Percentiles rank a stretch among this genome's conserved stretches.
Conservation (phyloP, 2,888 invertebrate species). For the Aromia moschata region DNA sequence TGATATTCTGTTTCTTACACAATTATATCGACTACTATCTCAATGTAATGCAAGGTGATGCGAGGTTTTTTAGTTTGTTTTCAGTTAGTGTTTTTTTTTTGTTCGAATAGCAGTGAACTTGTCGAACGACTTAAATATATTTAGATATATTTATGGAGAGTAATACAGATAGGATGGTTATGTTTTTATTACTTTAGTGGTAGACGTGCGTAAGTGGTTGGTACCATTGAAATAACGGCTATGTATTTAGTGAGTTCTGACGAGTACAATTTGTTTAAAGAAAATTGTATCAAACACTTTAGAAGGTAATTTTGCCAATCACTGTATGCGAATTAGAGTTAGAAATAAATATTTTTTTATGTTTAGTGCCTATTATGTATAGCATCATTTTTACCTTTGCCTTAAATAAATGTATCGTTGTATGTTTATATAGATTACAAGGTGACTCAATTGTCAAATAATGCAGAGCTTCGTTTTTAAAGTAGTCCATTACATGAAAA, state of each 20-base stretch:
- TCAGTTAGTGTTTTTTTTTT: not conserved
- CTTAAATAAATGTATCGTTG: constrained; percentile 40
- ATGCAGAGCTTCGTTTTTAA: constrained; percentile 29
- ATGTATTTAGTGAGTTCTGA: constrained; percentile 9
- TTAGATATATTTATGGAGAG: constrained; percentile 24
- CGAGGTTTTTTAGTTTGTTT: no score
- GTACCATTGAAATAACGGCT: constrained; percentile 4
- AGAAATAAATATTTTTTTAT: constrained; percentile 41
- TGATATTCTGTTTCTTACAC: no score
- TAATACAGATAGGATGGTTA: constrained; percentile 13
- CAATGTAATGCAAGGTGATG: no score
- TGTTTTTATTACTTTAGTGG: constrained; percentile 20
- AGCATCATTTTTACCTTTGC: constrained; percentile 53
- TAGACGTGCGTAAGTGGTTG: constrained; percentile 23
- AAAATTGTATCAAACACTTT: not conserved
- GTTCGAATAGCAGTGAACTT: constrained; percentile 23
- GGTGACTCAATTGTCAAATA: constrained; percentile 25
- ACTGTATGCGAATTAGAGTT: constrained; percentile 18
- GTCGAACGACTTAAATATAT: constrained; percentile 25
- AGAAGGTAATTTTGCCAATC: constrained; percentile 8
- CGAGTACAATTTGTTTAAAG: constrained; percentile 4
- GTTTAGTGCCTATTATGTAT: constrained; percentile 53
- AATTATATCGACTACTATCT: no score
- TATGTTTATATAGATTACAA: constrained; percentile 25
- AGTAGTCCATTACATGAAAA: constrained; percentile 22